Conservation (phyloP, 1,140 invertebrate species). For the Drosophila guanche region DNA sequence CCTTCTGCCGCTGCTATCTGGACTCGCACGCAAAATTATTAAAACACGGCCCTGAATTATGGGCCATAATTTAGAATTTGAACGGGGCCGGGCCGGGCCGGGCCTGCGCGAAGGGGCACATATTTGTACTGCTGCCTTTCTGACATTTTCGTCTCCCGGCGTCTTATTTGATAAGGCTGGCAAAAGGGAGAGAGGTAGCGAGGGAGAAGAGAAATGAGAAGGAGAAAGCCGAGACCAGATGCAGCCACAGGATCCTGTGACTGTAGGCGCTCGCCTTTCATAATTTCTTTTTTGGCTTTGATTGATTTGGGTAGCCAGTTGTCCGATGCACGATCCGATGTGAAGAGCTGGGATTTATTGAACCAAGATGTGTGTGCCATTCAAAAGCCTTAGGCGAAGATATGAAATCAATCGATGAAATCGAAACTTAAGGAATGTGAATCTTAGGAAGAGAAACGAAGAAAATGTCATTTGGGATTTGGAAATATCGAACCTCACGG, state of each 20-base stretch:
- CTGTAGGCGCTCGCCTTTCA: not conserved
- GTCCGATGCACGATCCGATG: conserved; percentile 2
- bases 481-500: no score
- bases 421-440: no score
- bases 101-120: not conserved
- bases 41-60: conserved; percentile 57
- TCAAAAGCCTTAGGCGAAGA: no score
- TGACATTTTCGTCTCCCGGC: not conserved
- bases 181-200: not conserved
- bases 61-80: conserved; percentile 62
- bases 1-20: conserved; percentile 22
- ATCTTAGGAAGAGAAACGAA: no score
- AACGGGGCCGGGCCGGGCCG: conserved; percentile 1
- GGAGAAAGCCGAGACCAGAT: conserved; percentile 2
- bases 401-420: no score
- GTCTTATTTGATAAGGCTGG: conserved; percentile 13
- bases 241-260: conserved; percentile 8
- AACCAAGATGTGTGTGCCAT: not conserved
- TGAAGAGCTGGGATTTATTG: conserved; percentile 32
- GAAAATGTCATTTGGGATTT: no score
- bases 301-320: conserved; percentile 44
- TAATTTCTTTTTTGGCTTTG: conserved; percentile 13
- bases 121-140: conserved; percentile 34
- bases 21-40: conserved; percentile 40
- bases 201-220: not conserved